Base-by-base conservation (phyloP, 30 jellyfish, hydroid and myxozoan species). In the Pseudorhiza aurosa region DNA sequence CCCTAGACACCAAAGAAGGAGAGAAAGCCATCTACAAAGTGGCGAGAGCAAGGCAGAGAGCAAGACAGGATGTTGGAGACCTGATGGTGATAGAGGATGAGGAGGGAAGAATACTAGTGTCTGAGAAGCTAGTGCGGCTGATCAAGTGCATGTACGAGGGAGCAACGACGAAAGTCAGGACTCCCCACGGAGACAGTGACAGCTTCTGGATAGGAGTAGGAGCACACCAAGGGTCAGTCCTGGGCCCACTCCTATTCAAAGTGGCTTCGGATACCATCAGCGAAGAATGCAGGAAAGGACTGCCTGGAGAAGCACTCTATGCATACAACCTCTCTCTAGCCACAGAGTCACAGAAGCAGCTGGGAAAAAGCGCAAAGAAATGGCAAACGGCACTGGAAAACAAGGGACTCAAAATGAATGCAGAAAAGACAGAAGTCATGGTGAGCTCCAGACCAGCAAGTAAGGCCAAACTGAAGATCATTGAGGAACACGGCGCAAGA, bases 1-100 rank as follows among this genome's bases (percentile, higher is more conserved):
- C 14, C 17, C 17, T 42, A 17, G 17, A 9, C 17, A 42, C 31
- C 22, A 62, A 28, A n/a, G n/a, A n/a, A n/a, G n/a, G n/a, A n/a
- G n/a, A n/a, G n/a, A n/a, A n/a, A n/a, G n/a, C n/a, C n/a, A n/a
- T n/a, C n/a, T 62, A 29, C 5, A 8, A 55, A 10, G 10, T 10
- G 21, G 11, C 68, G 21, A 8, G 21, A 11, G 21, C 64, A 11
- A 8, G 65, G 64, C 27, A 17, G 59, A 11, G 11, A 28, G 8
- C 82, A 9, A 35, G 73, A 47, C 71, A 71, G 58, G 85, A 71
- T 28, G 70, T 42, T 21, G 18, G 25, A 22, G 55, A 71, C 15
- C 49, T 8, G 10, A 9, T 14, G 30, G 2, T 2, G 26, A 71
- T 71, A 4, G 49, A 71, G 32, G 53, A 47, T 28, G 75, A 26